phyloP scores from a whole-genome alignment of 2,888 invertebrate genomes.

The Therioaphis trifolii region DNA sequence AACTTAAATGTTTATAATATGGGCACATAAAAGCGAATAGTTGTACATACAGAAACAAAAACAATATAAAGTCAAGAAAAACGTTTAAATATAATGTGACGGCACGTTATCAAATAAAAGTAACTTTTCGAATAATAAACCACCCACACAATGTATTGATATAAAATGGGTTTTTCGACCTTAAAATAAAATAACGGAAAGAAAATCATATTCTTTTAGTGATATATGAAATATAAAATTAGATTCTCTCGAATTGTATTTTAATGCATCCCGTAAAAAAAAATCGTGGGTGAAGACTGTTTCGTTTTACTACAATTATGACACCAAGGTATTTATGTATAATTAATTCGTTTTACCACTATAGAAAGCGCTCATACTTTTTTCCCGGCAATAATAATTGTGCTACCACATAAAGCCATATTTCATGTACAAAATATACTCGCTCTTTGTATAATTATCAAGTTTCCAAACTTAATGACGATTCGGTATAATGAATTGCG shows the following conservation, averaged over 20 bases:
- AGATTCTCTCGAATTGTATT: neutral
- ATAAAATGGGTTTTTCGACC: neutral
- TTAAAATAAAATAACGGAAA: neutral
- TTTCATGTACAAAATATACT: neutral
- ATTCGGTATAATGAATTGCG: neutral
- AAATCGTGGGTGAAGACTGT: neutral
- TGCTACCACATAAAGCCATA: neutral
- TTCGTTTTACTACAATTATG: too few species aligned
- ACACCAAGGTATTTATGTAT: too few species aligned
- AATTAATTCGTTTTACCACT: neutral
- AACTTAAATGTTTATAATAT: neutral
- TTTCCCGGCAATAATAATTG: too few species aligned
- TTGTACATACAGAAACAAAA: neutral
- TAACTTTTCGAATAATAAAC: slow-evolving; percentile 42
- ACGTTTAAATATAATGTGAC: slow-evolving; percentile 33
- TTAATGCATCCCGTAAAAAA: neutral
- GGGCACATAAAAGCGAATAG: slow-evolving; percentile 12
- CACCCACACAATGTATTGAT: slow-evolving; percentile 1
- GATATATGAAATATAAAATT: neutral
- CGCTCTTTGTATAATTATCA: slow-evolving; percentile 1
- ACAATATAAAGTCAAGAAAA: slow-evolving; percentile 23
- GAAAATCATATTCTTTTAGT: neutral
- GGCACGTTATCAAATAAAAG: slow-evolving; percentile 36
- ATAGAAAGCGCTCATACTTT: neutral
- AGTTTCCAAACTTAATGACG: slow-evolving; percentile 11